These are phyloP conservation scores for Acanthochromis polyacanthus DNA, from an alignment of 2,113 vertebrate species.

Conservation along the genomic window DNA sequence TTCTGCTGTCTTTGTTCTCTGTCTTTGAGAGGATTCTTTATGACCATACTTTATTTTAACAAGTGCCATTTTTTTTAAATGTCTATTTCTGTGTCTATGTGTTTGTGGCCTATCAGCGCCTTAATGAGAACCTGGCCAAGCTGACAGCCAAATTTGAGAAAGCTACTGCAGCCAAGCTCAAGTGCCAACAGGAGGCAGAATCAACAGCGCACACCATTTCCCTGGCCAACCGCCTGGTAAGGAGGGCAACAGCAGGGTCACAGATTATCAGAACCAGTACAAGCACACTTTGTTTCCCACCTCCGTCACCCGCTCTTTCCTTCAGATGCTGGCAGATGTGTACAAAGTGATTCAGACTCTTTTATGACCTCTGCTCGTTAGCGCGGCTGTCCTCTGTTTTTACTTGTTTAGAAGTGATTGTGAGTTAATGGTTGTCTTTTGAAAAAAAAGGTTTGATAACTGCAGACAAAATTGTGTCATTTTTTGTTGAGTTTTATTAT, in stretches of 20 bases:
- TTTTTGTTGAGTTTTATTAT: no score
- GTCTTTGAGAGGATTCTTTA: conserved; percentile 44
- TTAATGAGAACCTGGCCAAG: conserved; percentile 93
- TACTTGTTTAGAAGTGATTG: no score
- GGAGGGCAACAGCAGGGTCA: conserved; percentile 58
- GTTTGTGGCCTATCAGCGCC: conserved; percentile 81
- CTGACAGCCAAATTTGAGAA: conserved; percentile 93
- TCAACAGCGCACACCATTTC: conserved; percentile 89
- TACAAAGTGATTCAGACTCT: background rate
- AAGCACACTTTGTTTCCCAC: background rate
- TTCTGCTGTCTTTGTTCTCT: conserved; percentile 48
- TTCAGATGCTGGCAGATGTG: conserved; percentile 4
- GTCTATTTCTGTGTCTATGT: conserved; percentile 23
- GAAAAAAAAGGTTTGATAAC: no score
- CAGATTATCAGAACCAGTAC: background rate
- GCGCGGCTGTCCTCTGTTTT: no score
- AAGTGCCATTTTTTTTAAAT: conserved; percentile 30
- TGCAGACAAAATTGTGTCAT: no score
- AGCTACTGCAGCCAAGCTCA: conserved; percentile 93
- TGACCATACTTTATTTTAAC: conserved; percentile 38
- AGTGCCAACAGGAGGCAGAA: conserved; percentile 94
- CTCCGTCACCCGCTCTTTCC: background rate
- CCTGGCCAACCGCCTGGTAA: conserved; percentile 96
- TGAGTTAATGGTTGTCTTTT: no score
- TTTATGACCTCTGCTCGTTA: no score